Evolutionary conservation across 2,113 vertebrate species (phyloP), one percentile per base, ranked within the genome.

Genomic region (Laterallus jamaicensis): DNA sequence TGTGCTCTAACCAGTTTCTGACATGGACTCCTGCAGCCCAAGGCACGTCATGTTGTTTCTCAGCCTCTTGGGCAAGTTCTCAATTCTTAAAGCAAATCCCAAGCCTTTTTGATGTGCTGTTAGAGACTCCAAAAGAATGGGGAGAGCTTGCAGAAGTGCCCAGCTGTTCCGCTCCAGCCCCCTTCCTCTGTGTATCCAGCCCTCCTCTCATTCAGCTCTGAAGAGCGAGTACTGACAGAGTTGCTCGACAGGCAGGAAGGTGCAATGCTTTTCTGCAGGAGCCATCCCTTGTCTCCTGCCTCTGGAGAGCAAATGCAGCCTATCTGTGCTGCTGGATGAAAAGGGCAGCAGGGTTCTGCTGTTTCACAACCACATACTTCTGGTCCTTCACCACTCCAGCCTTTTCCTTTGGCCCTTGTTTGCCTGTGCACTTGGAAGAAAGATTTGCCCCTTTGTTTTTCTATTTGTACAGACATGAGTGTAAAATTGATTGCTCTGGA

Each of bases 1-100:
- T 76, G 74, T 91, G 77, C 93, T 95, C 95, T 82, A 95, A 95
- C 93, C 89, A 92, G 87, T 95, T 95, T 94, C 83, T 77, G 58
- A 79, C 91, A 92, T 1, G 50, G 89, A 37, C 83, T 89, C 62
- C 66, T 40, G 81, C 1, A 1, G 77, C 83, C 81, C 86, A 82
- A 60, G 93, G 77, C 84, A 74, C 0, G 1, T 25, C 58, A 63
- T 52, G 69, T 69, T 82, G 60, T 64, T 96, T 89, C 70, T 81
- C 86, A 84, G 83, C 77, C 81, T 78, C 80, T 39, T 81, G 64
- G 71, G 88, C 40, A 74, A 91, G 24, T n/a, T 64, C 69, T 56
- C 44, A 62, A 35, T 82, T 89, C 66, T 21, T 39, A 71, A 54
- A 91, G 54, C 9, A 92, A 91, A 90, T 32, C n/a, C 62, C 0